Base-by-base conservation (phyloP, 2,888 invertebrate genomes). In the Folsomia manolachei region DNA sequence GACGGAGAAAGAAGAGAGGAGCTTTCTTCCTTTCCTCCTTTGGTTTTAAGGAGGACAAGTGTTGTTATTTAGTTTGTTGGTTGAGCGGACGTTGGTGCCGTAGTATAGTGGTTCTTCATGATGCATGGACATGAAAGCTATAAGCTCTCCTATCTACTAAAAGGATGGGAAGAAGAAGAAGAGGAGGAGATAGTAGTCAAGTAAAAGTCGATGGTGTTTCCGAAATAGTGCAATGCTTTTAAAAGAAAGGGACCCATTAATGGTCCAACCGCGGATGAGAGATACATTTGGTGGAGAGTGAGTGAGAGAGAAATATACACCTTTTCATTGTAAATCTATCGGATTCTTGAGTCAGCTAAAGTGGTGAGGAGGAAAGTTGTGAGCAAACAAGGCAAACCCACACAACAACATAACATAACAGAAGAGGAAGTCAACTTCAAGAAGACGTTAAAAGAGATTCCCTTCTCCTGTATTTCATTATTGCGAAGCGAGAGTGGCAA, bases 211-310 rank as follows among this genome's bases (percentile, higher is more conserved):
- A 80, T 79, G 78, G 75, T 78, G 76, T 78, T 80, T 78, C 80
- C 79, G 77, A 81, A 81, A 81, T 81, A 81, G 79, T 79, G 78
- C 78, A 81, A 81, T 79, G 81, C 81, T 81, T 81, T 81, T 79
- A 81, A 79, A 79, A 79, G 77, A 78, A 79, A 79, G 78, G 72
- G 72, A 72, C 79, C 77, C 75, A 79, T 80, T 79, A 78, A 75
- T 78, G 78, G 71, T 76, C 73, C 74, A 71, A 78, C 73, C 76
- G 74, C 76, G 72, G 70, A 74, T 64, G 52, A 70, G 69, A 62
- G 25, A 69, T 21, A 61, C 39, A n/a, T 51, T 23, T 63, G 11
- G 11, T 21, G 19, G 21, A 71, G 66, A 18, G n/a, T 21, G 24
- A 63, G 18, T 2, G 11, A 18, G 21, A 71, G 66, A 76, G 72